A percentile compares a stretch with the other conserved stretches of the same genome.
Evolutionary conservation across 37 sponge, comb jelly and placozoan species (phyloP).

Genomic region (Chondrosia reniformis): DNA sequence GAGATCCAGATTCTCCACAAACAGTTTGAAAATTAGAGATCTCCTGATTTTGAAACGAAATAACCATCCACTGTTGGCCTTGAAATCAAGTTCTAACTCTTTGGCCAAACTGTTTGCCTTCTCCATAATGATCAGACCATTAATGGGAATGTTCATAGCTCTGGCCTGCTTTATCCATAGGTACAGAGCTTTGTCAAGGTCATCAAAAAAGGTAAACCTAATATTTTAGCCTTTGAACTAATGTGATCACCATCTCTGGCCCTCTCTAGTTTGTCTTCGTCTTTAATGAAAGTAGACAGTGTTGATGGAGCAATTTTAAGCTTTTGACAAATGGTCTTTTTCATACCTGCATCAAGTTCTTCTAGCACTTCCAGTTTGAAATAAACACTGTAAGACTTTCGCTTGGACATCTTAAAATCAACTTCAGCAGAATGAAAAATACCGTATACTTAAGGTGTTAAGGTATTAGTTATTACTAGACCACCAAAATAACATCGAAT

Average conservation of each 20-base stretch:
- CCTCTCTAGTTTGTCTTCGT: background rate
- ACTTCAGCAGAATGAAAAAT: no score
- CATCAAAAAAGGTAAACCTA: background rate
- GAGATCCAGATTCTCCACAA: conserved; percentile 4
- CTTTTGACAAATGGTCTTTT: background rate
- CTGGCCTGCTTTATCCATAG: conserved; percentile 16
- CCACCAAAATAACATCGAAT: no score
- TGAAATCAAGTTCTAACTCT: background rate
- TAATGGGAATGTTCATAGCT: conserved; percentile 2
- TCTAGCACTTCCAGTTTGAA: conserved; percentile 1
- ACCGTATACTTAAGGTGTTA: no score
- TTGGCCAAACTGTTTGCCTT: conserved; percentile 3
- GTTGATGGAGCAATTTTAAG: conserved; percentile 15
- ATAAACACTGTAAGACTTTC: conserved; percentile 8
- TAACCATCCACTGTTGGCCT: conserved; percentile 3
- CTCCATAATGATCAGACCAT: conserved; percentile 2
- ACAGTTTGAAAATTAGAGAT: conserved; percentile 15
- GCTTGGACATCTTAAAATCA: conserved; percentile 8
- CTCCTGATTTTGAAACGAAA: conserved; percentile 7
- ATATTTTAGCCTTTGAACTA: background rate
- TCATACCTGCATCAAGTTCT: background rate
- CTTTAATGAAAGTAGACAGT: background rate
- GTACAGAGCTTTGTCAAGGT: background rate
- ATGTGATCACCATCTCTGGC: background rate
- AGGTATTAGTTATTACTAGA: no score